A percentile compares a stretch with the other conserved stretches of the same genome.
Conservation (phyloP, 35 echinoderm and acorn worm genomes). For the Apostichopus californicus region DNA sequence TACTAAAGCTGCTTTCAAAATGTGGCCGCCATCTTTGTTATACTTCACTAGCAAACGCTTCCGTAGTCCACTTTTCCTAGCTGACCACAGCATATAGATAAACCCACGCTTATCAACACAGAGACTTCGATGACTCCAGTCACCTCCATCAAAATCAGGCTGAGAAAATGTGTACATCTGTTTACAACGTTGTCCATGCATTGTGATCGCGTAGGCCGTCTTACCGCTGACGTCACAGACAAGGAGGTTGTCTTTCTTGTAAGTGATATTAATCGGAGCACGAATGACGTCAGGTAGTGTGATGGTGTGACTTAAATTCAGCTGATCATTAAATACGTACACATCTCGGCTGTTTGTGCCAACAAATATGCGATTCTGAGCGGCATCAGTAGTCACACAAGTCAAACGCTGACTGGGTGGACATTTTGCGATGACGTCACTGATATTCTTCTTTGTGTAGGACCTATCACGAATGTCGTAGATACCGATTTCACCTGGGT, state of each 20-base stretch:
- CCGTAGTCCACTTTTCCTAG: neutral
- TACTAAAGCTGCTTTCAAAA: neutral
- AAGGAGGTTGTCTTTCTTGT: neutral
- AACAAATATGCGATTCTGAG: neutral
- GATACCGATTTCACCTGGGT: neutral
- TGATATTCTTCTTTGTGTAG: neutral
- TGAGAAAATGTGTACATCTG: neutral
- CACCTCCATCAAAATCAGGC: neutral
- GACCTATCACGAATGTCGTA: neutral
- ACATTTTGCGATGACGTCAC: neutral
- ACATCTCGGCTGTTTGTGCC: neutral
- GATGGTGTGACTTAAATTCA: neutral
- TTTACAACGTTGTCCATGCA: neutral
- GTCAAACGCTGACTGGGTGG: neutral
- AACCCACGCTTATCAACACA: neutral
- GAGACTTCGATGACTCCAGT: neutral
- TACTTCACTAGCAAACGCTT: neutral
- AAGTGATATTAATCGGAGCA: neutral
- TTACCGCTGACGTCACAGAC: neutral
- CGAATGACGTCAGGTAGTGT: neutral
- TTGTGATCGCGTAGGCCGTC: neutral
- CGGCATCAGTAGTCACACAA: neutral
- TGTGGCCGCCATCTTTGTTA: neutral
- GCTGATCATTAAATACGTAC: neutral
- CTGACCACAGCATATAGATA: neutral